Evolutionary conservation across 2,888 invertebrate genomes (phyloP).

Genomic region (Drosophila mimetica): DNA sequence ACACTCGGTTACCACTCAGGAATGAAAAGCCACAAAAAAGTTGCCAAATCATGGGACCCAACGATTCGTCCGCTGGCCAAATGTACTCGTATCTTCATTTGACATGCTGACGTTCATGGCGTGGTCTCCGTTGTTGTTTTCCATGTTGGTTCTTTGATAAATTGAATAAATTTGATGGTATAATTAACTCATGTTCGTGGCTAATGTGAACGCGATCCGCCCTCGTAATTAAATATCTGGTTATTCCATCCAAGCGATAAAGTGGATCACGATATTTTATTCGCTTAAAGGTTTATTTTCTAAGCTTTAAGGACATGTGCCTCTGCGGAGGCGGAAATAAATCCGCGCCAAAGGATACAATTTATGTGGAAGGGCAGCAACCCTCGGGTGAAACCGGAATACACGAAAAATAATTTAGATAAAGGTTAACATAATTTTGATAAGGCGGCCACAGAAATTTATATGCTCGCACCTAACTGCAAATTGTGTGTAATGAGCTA

Average conservation of each 20-base stretch:
- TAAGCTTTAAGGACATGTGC: background rate
- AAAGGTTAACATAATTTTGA: constrained; percentile 75
- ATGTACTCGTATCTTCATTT: constrained; percentile 52
- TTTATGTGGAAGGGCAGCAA: constrained; percentile 36
- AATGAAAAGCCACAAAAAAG: constrained; percentile 37
- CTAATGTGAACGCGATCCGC: constrained; percentile 61
- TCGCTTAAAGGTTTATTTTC: background rate
- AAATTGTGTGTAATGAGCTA: constrained; percentile 82
- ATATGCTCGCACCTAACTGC: constrained; percentile 84
- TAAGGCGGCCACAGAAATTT: constrained; percentile 68
- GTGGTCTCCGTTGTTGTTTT: constrained; percentile 8
- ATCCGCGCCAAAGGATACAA: constrained; percentile 22
- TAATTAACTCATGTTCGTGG: constrained; percentile 70
- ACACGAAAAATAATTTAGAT: constrained; percentile 76
- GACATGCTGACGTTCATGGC: constrained; percentile 63
- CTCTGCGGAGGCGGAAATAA: constrained; percentile 3
- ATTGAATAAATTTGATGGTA: constrained; percentile 66
- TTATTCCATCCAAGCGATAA: constrained; percentile 12
- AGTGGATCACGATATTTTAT: constrained; percentile 36
- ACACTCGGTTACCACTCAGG: constrained; percentile 19
- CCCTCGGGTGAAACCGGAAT: constrained; percentile 10
- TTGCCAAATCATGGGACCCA: constrained; percentile 57
- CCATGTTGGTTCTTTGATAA: constrained; percentile 64
- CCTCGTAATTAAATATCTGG: constrained; percentile 46
- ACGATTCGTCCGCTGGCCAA: constrained; percentile 28